Evolutionary conservation across 2,113 vertebrate species (phyloP).

Genomic region (Meleagris gallopavo): DNA sequence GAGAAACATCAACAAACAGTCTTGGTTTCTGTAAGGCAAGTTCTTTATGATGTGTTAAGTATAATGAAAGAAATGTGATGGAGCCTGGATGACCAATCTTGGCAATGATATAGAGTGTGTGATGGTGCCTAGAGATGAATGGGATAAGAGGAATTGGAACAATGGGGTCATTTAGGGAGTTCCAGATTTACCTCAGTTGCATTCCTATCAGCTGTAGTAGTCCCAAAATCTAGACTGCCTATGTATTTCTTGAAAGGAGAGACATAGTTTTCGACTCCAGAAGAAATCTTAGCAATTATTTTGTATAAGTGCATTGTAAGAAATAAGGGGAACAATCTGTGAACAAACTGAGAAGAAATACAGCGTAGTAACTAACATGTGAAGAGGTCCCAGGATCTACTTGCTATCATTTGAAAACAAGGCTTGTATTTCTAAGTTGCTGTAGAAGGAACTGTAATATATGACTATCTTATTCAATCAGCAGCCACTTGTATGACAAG

Average conservation of each 20-base stretch:
- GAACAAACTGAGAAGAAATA: not conserved
- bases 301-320: not conserved
- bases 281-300: not conserved
- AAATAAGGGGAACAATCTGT: not conserved
- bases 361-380: not conserved
- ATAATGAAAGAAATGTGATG: not conserved
- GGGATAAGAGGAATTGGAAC: not conserved
- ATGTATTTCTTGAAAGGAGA: not conserved
- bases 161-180: not conserved
- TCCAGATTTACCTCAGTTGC: not conserved
- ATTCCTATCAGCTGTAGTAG: not conserved
- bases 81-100: not conserved
- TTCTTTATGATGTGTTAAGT: not conserved
- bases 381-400: not conserved
- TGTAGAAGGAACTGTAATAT: not conserved
- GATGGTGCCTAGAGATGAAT: not conserved
- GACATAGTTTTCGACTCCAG: not conserved
- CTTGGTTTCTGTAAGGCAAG: not conserved
- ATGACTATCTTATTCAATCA: not conserved
- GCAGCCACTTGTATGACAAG: not conserved
- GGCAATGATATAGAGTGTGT: not conserved
- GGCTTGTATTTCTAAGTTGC: not conserved
- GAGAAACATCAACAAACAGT: not conserved
- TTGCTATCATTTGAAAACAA: not conserved
- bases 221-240: not conserved